Evolutionary conservation across 2,113 vertebrate species (phyloP), one percentile per base, ranked within the genome.

Genomic region (Candoia aspera): DNA sequence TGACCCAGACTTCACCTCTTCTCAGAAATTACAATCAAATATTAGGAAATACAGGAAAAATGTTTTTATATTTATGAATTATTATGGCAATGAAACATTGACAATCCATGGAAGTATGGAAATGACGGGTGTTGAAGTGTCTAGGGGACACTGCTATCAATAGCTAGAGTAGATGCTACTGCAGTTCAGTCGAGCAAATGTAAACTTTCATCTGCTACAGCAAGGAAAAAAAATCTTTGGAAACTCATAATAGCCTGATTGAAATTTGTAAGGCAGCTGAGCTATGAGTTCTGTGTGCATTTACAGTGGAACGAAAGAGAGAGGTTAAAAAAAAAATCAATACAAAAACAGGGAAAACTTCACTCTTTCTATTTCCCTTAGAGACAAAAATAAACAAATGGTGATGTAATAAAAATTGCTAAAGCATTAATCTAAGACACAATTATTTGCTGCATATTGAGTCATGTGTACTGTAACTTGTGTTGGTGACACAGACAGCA

Each of bases 271-370:
- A 42, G 58, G 37, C 8, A 59, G 54, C 9, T 0, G 73, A 42
- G 73, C 33, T 79, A 79, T 13, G 17, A 79, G 15, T 17, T 79
- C 2, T 15, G 33, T 9, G 17, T 79, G 19, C 21, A 42, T 33
- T 79, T 79, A 79, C 73, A 79, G 73, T 37, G 33, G 17, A 37
- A 42, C 17, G 4, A 49, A 49, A 49, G 49, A 49, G 79, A 49
- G 68, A 93, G 92, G 90, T 93, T n/a, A n/a, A 90, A 57, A 83
- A 79, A 79, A 79, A 93, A 96, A 86, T 91, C 94, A 94, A 15
- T 92, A 15, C 11, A 95, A 64, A 15, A 87, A 89, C 17, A 37
- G 0, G 96, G 93, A 90, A 93, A 94, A 93, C 64, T 42, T 93
- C 90, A 91, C 90, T 93, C 19, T 87, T 49, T 87, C n/a, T 87